These are phyloP conservation scores for Acleris sparsana DNA, from an alignment of 2,888 invertebrate genomes.

Conservation along the genomic window DNA sequence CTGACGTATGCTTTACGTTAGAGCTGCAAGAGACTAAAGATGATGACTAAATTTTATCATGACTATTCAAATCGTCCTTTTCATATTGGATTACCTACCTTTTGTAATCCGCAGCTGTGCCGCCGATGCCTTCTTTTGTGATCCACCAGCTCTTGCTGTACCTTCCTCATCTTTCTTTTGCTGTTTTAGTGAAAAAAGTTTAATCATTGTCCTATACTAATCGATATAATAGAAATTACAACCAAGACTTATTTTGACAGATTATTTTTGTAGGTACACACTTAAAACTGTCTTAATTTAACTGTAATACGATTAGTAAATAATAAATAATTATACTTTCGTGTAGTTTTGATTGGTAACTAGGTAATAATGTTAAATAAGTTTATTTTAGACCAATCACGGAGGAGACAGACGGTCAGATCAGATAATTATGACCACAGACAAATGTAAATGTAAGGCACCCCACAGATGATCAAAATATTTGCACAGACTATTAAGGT, in stretches of 20 bases:
- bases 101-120: conserved; percentile 98
- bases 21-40: neutral
- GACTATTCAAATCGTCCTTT: conserved; percentile 3
- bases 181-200: conserved; percentile 98
- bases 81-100: conserved; percentile 89
- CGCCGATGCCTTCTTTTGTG: conserved; percentile 97
- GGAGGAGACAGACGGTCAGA: conserved; percentile 11
- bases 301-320: conserved; percentile 29
- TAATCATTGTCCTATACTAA: conserved; percentile 91
- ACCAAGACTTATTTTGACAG: conserved; percentile 79
- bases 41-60: conserved; percentile 5
- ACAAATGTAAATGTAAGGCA: conserved; percentile 5
- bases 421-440: conserved; percentile 20
- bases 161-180: conserved; percentile 99
- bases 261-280: conserved; percentile 53
- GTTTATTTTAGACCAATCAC: conserved; percentile 34
- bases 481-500: too few species aligned
- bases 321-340: conserved; percentile 36
- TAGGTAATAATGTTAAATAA: conserved; percentile 16
- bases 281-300: neutral
- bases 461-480: too few species aligned
- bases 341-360: conserved; percentile 34
- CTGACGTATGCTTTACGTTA: conserved; percentile 23
- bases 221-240: conserved; percentile 69
- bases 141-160: conserved; percentile 83